Base-by-base conservation (phyloP, 2,113 vertebrate species). In the Gnathonemus longibarbis region DNA sequence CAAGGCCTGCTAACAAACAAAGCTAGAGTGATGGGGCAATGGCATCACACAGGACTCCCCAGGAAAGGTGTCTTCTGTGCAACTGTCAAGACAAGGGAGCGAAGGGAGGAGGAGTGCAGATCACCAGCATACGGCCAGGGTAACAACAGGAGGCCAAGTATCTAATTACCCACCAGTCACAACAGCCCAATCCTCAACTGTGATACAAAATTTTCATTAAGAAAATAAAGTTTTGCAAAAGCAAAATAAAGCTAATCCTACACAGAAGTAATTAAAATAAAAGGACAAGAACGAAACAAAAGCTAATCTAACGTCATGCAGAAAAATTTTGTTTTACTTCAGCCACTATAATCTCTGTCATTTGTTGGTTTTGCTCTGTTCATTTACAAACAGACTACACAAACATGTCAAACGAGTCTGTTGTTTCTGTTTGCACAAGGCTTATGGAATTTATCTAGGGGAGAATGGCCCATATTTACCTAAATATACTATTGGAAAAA, bases 1-100 rank as follows among this genome's bases (percentile, higher is more conserved):
- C 39, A 45, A 88, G 88, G 90, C 91, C 90, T 39, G 77, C 92
- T 93, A 92, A 91, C 88, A 91, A 93, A 91, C 70, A 85, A 35
- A 91, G 89, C 91, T 87, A 70, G 84, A 86, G 74, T 66, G 74
- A 39, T 35, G 8, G 31, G 90, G 88, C 50, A 91, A 87, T 74
- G 66, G 31, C 83, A 48, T 56, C 9, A n/a, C 50, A 31, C 42
- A 45, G 58, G n/a, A 52, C 31, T 35, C 86, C 70, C 91, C 89
- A 52, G 87, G 53, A 27, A 77, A 80, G 74, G 58, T 17, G 15
- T 53, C 85, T 19, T 62, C 17, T 7, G 70, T 35, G 21, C 74
- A 39, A 21, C 86, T 35, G 89, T 70, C 84, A 84, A 62, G 42
- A 21, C 77, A 70, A 56, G 88, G 89, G 17, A 50, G 49, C 89